These are phyloP conservation scores for Boulengeromyrus knoepffleri DNA, from an alignment of 2,113 vertebrate genomes.

Conservation along the genomic window DNA sequence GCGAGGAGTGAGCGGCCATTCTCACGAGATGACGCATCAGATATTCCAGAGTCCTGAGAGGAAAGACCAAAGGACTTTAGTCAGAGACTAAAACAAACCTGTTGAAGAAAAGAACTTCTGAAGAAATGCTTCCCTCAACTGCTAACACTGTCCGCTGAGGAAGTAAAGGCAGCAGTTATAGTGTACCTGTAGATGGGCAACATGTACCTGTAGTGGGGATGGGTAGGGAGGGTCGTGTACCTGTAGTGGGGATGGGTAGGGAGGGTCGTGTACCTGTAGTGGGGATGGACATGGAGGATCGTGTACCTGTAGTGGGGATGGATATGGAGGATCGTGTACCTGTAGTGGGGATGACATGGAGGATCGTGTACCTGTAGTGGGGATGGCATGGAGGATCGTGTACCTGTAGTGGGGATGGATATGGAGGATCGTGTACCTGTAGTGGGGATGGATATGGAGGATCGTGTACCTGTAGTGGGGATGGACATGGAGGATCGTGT, in stretches of 20 bases:
- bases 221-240: conserved; percentile 41
- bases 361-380: conserved; percentile 47
- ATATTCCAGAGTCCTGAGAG: conserved; percentile 78
- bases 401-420: conserved; percentile 48
- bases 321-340: conserved; percentile 48
- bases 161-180: neutral
- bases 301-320: neutral
- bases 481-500: neutral
- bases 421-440: conserved; percentile 47
- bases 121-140: neutral
- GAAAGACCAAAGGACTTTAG: neutral
- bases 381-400: neutral
- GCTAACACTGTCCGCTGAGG: neutral
- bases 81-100: neutral
- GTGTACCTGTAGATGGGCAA: neutral
- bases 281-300: neutral
- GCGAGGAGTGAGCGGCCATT: conserved; percentile 68
- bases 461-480: neutral
- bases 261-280: conserved; percentile 47
- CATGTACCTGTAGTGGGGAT: neutral
- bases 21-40: conserved; percentile 80
- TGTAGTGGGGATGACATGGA: conserved; percentile 42
- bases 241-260: conserved; percentile 49
- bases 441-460: neutral
- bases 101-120: neutral